Conservation (phyloP, 2,888 invertebrate genomes). For the Baronia brevicornis region DNA sequence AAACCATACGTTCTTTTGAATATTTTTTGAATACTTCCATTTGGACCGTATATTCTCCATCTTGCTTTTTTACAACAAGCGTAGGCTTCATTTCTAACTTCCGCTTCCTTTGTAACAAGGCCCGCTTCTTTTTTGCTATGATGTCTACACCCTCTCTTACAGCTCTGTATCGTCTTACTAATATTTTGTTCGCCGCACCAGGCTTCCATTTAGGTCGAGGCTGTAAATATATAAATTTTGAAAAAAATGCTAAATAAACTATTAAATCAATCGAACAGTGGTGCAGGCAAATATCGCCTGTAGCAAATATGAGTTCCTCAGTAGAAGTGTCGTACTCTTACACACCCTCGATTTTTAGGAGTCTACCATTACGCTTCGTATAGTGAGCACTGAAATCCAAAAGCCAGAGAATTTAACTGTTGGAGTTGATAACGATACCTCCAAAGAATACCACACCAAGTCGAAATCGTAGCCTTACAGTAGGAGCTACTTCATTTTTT, state of each 20-base stretch:
- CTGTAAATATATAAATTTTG: conserved; percentile 27
- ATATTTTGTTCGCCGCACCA: conserved; percentile 54
- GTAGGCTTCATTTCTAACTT: conserved; percentile 61
- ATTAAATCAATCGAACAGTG: conserved; percentile 2
- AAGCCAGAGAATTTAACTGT: too few species aligned
- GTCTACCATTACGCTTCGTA: too few species aligned
- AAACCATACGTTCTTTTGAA: conserved; percentile 54
- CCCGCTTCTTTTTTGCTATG: conserved; percentile 59
- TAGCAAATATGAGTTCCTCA: background rate
- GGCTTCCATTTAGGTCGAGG: conserved; percentile 61
- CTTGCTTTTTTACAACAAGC: conserved; percentile 47
- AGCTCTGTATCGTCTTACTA: conserved; percentile 53
- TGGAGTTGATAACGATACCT: too few species aligned
- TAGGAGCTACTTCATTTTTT: too few species aligned
- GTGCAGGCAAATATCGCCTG: background rate
- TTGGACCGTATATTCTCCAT: conserved; percentile 60
- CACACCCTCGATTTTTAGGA: too few species aligned
- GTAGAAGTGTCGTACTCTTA: background rate
- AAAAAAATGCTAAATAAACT: conserved; percentile 4
- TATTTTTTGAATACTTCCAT: conserved; percentile 68
- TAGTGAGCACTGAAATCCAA: too few species aligned
- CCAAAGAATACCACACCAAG: too few species aligned
- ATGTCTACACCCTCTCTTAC: conserved; percentile 49
- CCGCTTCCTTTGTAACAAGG: conserved; percentile 52
- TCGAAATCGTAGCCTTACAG: too few species aligned